Percentiles rank a stretch among this genome's conserved stretches.
These are phyloP conservation scores for Apaloderma vittatum DNA, from an alignment of 2,113 vertebrate species.

Conservation along the genomic window DNA sequence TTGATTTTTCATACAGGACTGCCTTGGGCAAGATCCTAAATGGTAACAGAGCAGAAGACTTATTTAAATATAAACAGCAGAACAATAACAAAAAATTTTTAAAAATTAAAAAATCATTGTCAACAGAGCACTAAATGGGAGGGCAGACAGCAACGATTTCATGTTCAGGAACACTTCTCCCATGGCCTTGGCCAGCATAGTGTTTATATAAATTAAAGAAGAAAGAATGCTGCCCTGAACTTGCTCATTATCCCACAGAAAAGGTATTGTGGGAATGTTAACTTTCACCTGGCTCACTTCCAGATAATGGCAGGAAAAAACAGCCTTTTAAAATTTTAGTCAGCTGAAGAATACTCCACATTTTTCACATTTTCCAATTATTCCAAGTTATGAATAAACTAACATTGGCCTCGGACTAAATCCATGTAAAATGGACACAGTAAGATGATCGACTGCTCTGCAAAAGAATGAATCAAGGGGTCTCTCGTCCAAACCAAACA, in stretches of 20 bases:
- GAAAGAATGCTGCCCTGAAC: slow-evolving; percentile 50
- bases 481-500: not conserved
- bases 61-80: slow-evolving; percentile 32
- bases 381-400: not conserved
- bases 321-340: not conserved
- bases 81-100: slow-evolving; percentile 18
- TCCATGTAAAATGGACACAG: not conserved
- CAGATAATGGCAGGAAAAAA: slow-evolving; percentile 18
- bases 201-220: slow-evolving; percentile 47
- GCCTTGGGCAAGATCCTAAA: not conserved
- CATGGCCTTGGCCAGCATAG: not conserved
- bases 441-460: not conserved
- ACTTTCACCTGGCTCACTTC: slow-evolving; percentile 52
- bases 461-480: not conserved
- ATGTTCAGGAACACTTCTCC: not conserved
- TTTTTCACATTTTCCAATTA: slow-evolving; percentile 42
- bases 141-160: slow-evolving; percentile 16
- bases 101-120: not conserved
- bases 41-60: slow-evolving; percentile 3
- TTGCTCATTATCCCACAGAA: slow-evolving; percentile 46
- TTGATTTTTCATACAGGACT: not conserved
- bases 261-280: slow-evolving; percentile 70
- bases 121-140: not conserved
- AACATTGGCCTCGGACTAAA: not conserved
- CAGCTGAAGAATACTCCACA: not conserved